phyloP scores from a whole-genome alignment of 2,797 vertebrate genomes.

The Lycodopsis pacificus region DNA sequence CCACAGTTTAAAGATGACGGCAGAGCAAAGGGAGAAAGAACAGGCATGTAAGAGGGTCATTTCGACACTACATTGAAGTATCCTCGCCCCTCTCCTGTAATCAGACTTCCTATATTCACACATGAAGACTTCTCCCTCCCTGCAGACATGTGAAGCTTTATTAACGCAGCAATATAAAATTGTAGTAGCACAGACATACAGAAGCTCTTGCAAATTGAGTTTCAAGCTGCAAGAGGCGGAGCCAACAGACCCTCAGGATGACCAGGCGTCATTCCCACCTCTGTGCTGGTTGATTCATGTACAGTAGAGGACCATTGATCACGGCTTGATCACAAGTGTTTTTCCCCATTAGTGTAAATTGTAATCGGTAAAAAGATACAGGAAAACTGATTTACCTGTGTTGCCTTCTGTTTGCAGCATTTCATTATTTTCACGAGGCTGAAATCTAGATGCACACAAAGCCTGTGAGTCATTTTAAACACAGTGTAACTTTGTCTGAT shows the following conservation, averaged over 20 bases:
- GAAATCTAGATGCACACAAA: slow-evolving; percentile 16
- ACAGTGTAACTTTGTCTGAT: slow-evolving; percentile 2
- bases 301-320: slow-evolving; percentile 14
- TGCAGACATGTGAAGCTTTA: slow-evolving; percentile 41
- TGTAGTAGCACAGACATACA: slow-evolving; percentile 18
- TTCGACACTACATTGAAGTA: slow-evolving; percentile 12
- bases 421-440: slow-evolving; percentile 15
- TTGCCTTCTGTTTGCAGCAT: slow-evolving; percentile 39
- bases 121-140: slow-evolving; percentile 19
- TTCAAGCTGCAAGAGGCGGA: slow-evolving; percentile 29
- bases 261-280: slow-evolving; percentile 12
- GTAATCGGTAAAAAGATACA: slow-evolving; percentile 10
- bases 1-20: slow-evolving; percentile 25
- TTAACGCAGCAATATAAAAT: slow-evolving; percentile 48
- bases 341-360: slow-evolving; percentile 9
- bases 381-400: slow-evolving; percentile 20
- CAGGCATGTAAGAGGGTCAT: slow-evolving; percentile 16
- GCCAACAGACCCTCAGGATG: slow-evolving; percentile 29
- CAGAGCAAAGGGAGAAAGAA: slow-evolving; percentile 36
- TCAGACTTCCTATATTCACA: slow-evolving; percentile 9
- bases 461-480: slow-evolving; percentile 11
- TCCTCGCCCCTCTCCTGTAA: slow-evolving; percentile 19
- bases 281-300: neutral
- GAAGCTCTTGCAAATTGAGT: slow-evolving; percentile 46
- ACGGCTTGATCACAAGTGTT: slow-evolving; percentile 10